Percentiles rank a stretch among this genome's conserved stretches.
Evolutionary conservation across 2,797 vertebrate species (phyloP).

Genomic region (Protonibea diacanthus): DNA sequence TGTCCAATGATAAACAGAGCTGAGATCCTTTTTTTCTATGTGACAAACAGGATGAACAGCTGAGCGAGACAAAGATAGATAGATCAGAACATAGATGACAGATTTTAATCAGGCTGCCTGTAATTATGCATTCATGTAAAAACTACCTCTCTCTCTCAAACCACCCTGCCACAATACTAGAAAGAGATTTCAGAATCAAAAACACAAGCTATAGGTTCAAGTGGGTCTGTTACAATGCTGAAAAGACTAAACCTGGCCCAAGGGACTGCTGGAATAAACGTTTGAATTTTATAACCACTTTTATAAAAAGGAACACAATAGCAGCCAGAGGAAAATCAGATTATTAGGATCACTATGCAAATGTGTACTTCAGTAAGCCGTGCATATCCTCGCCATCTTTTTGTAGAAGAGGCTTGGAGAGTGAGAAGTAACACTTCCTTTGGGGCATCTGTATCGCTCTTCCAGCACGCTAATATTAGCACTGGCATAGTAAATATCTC

Average conservation of each 20-base stretch:
- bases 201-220: conserved; percentile 48
- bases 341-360: conserved; percentile 82
- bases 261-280: conserved; percentile 64
- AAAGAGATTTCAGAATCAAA: conserved; percentile 22
- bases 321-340: conserved; percentile 80
- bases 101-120: conserved; percentile 1
- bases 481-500: conserved; percentile 44
- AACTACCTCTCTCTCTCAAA: conserved; percentile 8
- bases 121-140: conserved; percentile 15
- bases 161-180: conserved; percentile 5
- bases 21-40: not conserved
- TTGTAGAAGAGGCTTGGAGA: conserved; percentile 55
- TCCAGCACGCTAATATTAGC: conserved; percentile 58
- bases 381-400: conserved; percentile 67
- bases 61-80: not conserved
- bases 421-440: conserved; percentile 62
- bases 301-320: conserved; percentile 76
- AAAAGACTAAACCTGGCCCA: conserved; percentile 68
- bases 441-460: conserved; percentile 61
- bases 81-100: conserved; percentile 1
- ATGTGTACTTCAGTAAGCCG: conserved; percentile 66
- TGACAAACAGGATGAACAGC: conserved; percentile 12
- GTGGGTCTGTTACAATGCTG: conserved; percentile 51
- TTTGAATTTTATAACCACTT: conserved; percentile 70
- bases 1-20: not conserved